phyloP scores from a whole-genome alignment of 2,888 invertebrate genomes.

The Limnephilus marmoratus region DNA sequence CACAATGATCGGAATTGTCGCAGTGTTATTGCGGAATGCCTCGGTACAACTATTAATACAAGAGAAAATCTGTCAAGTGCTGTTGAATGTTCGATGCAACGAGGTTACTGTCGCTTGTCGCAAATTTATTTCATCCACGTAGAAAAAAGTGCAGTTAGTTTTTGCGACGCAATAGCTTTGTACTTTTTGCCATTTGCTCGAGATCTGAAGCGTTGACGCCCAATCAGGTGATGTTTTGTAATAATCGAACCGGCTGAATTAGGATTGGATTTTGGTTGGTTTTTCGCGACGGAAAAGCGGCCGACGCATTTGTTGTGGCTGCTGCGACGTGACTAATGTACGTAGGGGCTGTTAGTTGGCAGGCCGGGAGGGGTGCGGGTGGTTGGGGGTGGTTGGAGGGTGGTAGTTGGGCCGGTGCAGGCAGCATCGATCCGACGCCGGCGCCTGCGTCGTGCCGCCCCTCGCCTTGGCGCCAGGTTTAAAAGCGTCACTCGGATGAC shows the following conservation, averaged over 20 bases:
- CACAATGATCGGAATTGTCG: not conserved
- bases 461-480: conserved; percentile 25
- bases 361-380: conserved; percentile 46
- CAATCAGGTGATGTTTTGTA: not conserved
- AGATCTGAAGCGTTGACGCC: not conserved
- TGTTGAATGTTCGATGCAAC: conserved; percentile 18
- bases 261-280: conserved; percentile 10
- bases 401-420: conserved; percentile 34
- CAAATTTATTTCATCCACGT: conserved; percentile 8
- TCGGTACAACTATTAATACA: not conserved
- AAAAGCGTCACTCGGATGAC: not conserved
- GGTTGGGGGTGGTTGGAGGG: not conserved
- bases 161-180: conserved; percentile 23
- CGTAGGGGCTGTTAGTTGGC: conserved; percentile 27
- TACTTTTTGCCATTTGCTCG: not conserved
- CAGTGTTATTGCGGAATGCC: conserved; percentile 2
- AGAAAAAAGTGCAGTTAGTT: conserved; percentile 30
- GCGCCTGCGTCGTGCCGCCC: conserved; percentile 56
- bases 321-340: conserved; percentile 56
- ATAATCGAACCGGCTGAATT: conserved; percentile 2
- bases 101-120: conserved; percentile 31
- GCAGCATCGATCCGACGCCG: conserved; percentile 57
- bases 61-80: conserved; percentile 5
- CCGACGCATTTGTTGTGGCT: conserved; percentile 51
- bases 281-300: not conserved